Evolutionary conservation across 53 echinoderm and acorn worm species (phyloP).

Genomic region (Patiria pectinifera): DNA sequence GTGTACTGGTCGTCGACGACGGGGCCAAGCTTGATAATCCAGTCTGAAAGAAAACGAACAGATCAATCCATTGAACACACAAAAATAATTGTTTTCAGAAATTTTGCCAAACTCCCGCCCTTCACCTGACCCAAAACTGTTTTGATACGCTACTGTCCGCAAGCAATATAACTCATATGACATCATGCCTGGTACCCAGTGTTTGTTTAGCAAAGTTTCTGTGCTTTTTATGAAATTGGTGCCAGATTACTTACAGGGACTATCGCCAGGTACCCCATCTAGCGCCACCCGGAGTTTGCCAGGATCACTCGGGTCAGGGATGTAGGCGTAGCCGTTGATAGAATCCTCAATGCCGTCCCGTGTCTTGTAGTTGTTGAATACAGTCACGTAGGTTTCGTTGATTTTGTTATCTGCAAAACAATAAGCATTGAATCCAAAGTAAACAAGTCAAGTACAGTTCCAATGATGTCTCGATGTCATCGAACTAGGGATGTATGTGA

Average conservation of each 20-base stretch:
- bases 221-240: no score
- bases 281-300: constrained; percentile 66
- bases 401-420: constrained; percentile 57
- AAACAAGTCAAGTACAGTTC: no score
- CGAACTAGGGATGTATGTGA: no score
- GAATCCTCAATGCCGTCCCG: constrained; percentile 58
- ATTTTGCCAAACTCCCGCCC: no score
- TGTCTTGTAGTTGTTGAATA: constrained; percentile 69
- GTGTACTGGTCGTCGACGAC: constrained; percentile 68
- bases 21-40: constrained; percentile 80
- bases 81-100: no score
- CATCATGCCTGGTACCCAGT: no score
- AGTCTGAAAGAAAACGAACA: constrained; percentile 57
- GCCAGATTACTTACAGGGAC: constrained; percentile 55
- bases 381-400: constrained; percentile 73
- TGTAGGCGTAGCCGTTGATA: constrained; percentile 69
- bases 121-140: no score
- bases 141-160: no score
- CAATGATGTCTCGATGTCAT: no score
- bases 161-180: no score
- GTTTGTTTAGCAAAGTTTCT: no score
- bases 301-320: constrained; percentile 62
- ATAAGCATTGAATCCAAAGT: background rate
- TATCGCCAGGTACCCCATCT: constrained; percentile 56
- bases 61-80: background rate